Evolutionary conservation across 1,140 invertebrate species (phyloP), one percentile per base, ranked within the genome.

Genomic region (Meloidogyne hapla): DNA sequence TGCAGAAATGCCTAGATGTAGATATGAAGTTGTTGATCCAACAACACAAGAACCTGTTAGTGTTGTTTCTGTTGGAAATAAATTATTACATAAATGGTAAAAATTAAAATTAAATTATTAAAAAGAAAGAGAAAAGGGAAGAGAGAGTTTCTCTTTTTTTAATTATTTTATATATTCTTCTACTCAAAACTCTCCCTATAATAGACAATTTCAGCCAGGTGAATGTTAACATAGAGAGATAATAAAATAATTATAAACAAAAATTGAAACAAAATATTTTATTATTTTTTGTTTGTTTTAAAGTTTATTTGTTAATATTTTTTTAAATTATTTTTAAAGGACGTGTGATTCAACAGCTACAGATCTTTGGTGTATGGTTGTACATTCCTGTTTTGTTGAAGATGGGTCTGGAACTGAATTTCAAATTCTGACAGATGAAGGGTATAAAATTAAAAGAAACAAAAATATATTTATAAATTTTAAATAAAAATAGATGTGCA

Each of bases 341-440:
- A 81, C 64, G 15, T 85, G 84, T 66, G 84, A 85, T 38, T 81
- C 78, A 25, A 70, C 83, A 23, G 77, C 85, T 63, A 84, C 86
- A 25, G 76, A 86, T 69, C 61, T 85, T 12, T 85, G 84, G 84
- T 85, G 84, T 63, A 87, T 85, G 85, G 75, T 68, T 56, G 85
- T 85, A 1, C 84, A 85, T 66, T 33, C 69, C 42, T 75, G 74
- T 38, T 75, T 75, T 72, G 83, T 85, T 23, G 85, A 85, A 69
- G 83, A 85, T 62, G 85, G 83, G 9, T 74, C 78, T 13, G 85
- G 85, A 21, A 87, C 83, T 8, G 83, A 84, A 72, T 81, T 86
- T 67, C 73, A 69, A 8, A 85, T 84, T 70, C 70, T 84, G 10
- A 83, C 85, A 61, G 83, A 84, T 71, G 64, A 82, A 65, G 83